phyloP scores from a whole-genome alignment of 2,113 vertebrate species.

The Apistogramma diplotaenia region DNA sequence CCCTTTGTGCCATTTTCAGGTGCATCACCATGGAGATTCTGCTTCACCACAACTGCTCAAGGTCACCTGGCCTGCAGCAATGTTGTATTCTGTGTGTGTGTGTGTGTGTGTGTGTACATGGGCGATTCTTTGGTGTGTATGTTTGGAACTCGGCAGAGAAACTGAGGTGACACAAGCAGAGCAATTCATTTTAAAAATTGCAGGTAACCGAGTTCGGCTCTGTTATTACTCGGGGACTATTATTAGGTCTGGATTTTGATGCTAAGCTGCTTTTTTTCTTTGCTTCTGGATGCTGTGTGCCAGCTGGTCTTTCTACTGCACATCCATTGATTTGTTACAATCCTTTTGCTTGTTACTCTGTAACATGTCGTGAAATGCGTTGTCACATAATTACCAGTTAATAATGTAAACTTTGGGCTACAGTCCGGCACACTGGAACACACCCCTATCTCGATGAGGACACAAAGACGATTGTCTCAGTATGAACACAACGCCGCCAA shows the following conservation, averaged over 20 bases:
- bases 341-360: not conserved
- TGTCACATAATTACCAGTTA: not conserved
- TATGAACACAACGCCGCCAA: not conserved
- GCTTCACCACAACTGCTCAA: conserved; percentile 19
- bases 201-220: not conserved
- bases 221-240: not conserved
- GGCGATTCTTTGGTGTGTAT: not conserved
- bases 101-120: not conserved
- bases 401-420: not conserved
- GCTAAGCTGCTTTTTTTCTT: not conserved
- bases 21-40: conserved; percentile 57
- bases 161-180: not conserved
- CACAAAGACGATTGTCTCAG: not conserved
- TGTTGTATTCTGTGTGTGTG: not conserved
- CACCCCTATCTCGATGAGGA: not conserved
- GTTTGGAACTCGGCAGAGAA: not conserved
- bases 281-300: not conserved
- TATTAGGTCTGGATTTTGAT: not conserved
- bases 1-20: conserved; percentile 35
- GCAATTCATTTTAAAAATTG: not conserved
- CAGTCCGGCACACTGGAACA: not conserved
- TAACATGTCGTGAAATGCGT: not conserved
- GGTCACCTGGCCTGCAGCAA: conserved; percentile 26
- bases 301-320: not conserved
- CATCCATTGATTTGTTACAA: not conserved